These are phyloP conservation scores for Stenichneumon culpator DNA, from an alignment of 2,888 invertebrate genomes.

Conservation along the genomic window DNA sequence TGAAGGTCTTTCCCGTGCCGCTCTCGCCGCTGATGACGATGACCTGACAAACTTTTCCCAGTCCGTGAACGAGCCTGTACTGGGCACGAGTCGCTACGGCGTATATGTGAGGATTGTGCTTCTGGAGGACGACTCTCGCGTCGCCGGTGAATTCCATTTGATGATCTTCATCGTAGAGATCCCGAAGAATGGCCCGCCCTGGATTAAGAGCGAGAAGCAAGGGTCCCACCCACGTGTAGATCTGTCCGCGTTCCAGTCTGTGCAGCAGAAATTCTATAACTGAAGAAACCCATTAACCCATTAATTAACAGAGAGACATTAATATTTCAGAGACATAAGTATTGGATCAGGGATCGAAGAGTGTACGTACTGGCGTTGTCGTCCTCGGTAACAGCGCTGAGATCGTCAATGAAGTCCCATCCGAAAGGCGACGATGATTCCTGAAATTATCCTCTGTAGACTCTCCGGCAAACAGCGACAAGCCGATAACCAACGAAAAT, in stretches of 20 bases:
- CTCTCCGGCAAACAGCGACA: conserved; percentile 36
- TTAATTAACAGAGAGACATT: not conserved
- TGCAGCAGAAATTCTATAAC: conserved; percentile 81
- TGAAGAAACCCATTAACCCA: conserved; percentile 64
- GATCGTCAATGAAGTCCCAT: conserved; percentile 75
- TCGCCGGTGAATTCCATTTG: conserved; percentile 55
- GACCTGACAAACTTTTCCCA: conserved; percentile 82
- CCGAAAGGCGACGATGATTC: conserved; percentile 65
- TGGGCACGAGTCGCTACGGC: conserved; percentile 79
- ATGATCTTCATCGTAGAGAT: conserved; percentile 72
- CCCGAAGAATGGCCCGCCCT: conserved; percentile 68
- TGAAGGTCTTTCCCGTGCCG: conserved; percentile 85
- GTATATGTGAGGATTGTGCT: conserved; percentile 78
- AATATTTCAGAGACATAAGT: not conserved
- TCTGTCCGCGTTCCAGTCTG: conserved; percentile 78
- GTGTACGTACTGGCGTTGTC: conserved; percentile 72
- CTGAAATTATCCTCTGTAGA: conserved; percentile 66
- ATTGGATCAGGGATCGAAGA: not conserved
- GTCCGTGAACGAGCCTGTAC: conserved; percentile 76
- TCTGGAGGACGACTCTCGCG: not conserved
- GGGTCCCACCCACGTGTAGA: conserved; percentile 85
- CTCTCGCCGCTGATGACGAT: conserved; percentile 85
- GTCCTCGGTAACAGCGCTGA: conserved; percentile 74
- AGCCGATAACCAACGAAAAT: not conserved
- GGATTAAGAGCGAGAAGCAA: conserved; percentile 84